Evolutionary conservation across 2,888 invertebrate species (phyloP).

Genomic region (Microplitis manilae): DNA sequence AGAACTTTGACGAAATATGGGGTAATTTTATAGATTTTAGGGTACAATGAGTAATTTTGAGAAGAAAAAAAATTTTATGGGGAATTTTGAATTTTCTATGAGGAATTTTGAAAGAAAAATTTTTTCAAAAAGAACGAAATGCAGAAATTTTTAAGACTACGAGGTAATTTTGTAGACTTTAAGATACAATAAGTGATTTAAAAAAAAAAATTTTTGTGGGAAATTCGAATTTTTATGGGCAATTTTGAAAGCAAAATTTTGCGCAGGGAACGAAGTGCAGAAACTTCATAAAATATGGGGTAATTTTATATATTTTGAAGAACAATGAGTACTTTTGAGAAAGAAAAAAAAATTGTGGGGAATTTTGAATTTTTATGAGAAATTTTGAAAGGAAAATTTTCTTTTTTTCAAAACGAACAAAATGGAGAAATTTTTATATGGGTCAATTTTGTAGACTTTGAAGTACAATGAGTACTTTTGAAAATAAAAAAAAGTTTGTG

Average conservation of each 20-base stretch:
- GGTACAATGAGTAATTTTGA: neutral
- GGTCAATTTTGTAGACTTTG: no score
- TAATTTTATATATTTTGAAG: neutral
- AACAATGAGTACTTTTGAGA: neutral
- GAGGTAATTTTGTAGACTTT: no score
- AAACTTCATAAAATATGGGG: neutral
- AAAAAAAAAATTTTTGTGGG: neutral
- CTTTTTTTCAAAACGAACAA: no score
- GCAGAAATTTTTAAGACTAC: neutral
- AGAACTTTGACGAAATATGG: neutral
- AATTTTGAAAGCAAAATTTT: neutral
- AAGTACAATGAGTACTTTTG: no score
- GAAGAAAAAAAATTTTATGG: neutral
- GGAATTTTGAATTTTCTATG: neutral
- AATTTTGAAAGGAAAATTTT: no score
- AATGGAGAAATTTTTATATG: no score
- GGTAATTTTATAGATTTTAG: neutral
- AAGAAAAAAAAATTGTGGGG: neutral
- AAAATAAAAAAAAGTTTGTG: no score
- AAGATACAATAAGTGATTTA: no score
- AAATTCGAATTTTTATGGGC: neutral
- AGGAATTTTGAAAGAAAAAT: neutral
- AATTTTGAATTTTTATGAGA: no score
- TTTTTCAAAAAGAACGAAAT: neutral
- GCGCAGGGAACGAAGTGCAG: no score